Evolutionary conservation across 2,797 vertebrate genomes (phyloP).

Genomic region (Ctenosaura bakeri): DNA sequence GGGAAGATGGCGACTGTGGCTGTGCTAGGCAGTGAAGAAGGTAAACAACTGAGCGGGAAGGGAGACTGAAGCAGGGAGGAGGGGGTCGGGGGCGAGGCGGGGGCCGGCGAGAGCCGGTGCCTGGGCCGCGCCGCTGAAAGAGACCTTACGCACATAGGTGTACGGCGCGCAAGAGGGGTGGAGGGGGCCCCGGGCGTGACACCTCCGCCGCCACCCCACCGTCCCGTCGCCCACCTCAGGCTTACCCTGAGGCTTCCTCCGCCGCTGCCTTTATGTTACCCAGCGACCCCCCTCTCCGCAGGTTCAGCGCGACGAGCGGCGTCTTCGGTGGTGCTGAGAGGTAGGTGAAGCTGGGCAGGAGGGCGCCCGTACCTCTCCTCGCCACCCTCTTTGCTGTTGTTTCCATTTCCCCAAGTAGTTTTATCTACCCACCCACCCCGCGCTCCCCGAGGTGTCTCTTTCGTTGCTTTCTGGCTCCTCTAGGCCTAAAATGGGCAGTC

Average conservation of each 20-base stretch:
- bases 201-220: conserved; percentile 46
- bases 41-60: conserved; percentile 74
- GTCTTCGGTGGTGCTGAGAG: conserved; percentile 62
- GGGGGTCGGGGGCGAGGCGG: conserved; percentile 57
- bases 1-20: conserved; percentile 79
- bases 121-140: conserved; percentile 20
- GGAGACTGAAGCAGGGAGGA: conserved; percentile 49
- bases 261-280: conserved; percentile 60
- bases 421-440: too few relatives aligned
- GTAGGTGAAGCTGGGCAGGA: conserved; percentile 57
- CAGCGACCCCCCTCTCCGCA: conserved; percentile 50
- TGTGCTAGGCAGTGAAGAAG: conserved; percentile 72
- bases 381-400: background rate
- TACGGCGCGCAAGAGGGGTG: background rate
- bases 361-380: too few relatives aligned
- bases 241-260: conserved; percentile 51
- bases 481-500: background rate
- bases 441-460: too few relatives aligned
- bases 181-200: conserved; percentile 43
- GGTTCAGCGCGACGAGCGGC: conserved; percentile 62
- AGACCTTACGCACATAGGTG: conserved; percentile 34
- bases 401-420: background rate
- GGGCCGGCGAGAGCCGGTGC: conserved; percentile 25
- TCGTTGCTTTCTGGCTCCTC: background rate
- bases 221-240: conserved; percentile 43